Evolutionary conservation across 2,888 invertebrate genomes (phyloP).

Genomic region (Cosmorhoe ocellata): DNA sequence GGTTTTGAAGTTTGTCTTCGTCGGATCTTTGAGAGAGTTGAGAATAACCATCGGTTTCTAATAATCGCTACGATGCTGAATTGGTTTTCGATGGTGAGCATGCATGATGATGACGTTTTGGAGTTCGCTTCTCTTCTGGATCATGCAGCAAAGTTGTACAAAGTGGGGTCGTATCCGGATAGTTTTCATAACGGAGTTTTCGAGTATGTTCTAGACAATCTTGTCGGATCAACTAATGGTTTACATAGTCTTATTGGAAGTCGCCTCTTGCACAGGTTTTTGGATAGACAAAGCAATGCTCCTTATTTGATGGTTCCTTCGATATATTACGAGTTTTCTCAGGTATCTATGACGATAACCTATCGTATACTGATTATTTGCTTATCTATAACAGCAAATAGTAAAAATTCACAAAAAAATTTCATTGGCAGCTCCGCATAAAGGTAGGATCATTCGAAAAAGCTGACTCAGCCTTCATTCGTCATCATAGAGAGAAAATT

Average conservation of each 20-base stretch:
- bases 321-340: conserved; percentile 67
- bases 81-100: conserved; percentile 69
- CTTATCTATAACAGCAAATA: no score
- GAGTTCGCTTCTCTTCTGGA: conserved; percentile 80
- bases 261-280: conserved; percentile 77
- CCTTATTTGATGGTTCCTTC: conserved; percentile 72
- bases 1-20: conserved; percentile 81
- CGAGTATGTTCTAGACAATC: conserved; percentile 62
- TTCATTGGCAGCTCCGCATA: conserved; percentile 63
- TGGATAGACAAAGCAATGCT: conserved; percentile 80
- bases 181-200: conserved; percentile 74
- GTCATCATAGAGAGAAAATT: conserved; percentile 70
- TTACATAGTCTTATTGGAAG: conserved; percentile 79
- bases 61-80: conserved; percentile 76
- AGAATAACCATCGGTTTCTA: conserved; percentile 69
- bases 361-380: no score
- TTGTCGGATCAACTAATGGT: conserved; percentile 72
- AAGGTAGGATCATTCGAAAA: conserved; percentile 56
- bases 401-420: background rate
- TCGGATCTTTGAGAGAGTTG: conserved; percentile 73
- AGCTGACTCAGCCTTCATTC: conserved; percentile 78
- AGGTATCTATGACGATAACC: conserved; percentile 41
- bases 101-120: conserved; percentile 67
- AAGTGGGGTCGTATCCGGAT: conserved; percentile 59
- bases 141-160: conserved; percentile 73